A percentile compares a stretch with the other conserved stretches of the same genome.
phyloP scores from a whole-genome alignment of 2,797 vertebrate genomes.

The Sphenodon punctatus region DNA sequence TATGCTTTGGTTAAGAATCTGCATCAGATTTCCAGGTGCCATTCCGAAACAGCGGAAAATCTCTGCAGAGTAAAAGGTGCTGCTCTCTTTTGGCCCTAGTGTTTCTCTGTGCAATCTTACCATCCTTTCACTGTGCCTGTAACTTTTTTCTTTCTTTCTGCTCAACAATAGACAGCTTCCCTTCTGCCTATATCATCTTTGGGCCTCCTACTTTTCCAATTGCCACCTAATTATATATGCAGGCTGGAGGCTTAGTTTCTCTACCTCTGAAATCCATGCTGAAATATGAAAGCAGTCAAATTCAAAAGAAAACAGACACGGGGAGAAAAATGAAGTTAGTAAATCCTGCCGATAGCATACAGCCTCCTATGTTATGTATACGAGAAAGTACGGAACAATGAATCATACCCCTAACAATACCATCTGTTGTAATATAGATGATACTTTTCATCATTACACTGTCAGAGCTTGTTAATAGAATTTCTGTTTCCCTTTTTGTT shows the following conservation, averaged over 20 bases:
- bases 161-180: conserved; percentile 9
- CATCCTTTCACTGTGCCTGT: neutral
- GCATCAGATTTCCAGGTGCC: too few relatives aligned
- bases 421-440: conserved; percentile 36
- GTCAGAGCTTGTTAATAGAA: conserved; percentile 37
- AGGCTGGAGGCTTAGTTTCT: conserved; percentile 6
- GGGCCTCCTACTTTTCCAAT: conserved; percentile 7
- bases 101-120: neutral
- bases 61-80: too few relatives aligned
- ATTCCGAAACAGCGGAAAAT: too few relatives aligned
- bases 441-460: conserved; percentile 27
- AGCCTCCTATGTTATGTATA: neutral
- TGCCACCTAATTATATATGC: conserved; percentile 37
- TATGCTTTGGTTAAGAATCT: too few relatives aligned
- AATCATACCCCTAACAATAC: conserved; percentile 54
- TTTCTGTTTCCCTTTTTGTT: conserved; percentile 12
- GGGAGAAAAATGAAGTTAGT: conserved; percentile 40
- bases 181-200: conserved; percentile 46
- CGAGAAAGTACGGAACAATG: conserved; percentile 25
- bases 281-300: conserved; percentile 48
- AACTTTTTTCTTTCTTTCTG: neutral
- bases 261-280: neutral
- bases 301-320: neutral
- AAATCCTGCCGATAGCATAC: conserved; percentile 11
- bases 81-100: too few relatives aligned